Conservation (phyloP, 2,888 invertebrate genomes). For the Apocheima hispidaria region DNA sequence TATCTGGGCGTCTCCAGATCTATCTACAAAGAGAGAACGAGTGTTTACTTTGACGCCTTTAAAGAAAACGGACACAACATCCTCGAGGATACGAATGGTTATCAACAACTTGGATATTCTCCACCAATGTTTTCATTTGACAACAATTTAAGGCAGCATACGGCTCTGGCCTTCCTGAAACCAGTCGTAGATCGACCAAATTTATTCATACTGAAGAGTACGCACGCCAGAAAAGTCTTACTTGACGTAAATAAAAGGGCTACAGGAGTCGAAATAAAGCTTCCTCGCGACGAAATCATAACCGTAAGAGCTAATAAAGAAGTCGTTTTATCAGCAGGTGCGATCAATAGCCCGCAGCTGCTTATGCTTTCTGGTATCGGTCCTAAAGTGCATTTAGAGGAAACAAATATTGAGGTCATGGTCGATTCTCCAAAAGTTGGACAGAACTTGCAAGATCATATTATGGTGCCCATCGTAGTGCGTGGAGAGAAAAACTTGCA, state of each 20-base stretch:
- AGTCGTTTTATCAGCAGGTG: constrained; percentile 65
- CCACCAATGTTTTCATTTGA: constrained; percentile 51
- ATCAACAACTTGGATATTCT: constrained; percentile 56
- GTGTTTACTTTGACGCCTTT: constrained; percentile 65
- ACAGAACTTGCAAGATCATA: constrained; percentile 64
- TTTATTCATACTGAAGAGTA: constrained; percentile 57
- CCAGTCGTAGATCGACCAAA: constrained; percentile 54
- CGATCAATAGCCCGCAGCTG: constrained; percentile 64
- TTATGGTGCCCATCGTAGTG: constrained; percentile 53
- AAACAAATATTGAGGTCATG: constrained; percentile 53
- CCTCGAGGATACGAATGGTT: constrained; percentile 55
- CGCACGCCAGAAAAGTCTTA: constrained; percentile 57
- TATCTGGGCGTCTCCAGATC: constrained; percentile 60
- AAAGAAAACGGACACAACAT: constrained; percentile 56
- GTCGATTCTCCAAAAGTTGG: constrained; percentile 62
- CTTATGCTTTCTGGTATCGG: constrained; percentile 72
- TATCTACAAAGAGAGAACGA: constrained; percentile 60
- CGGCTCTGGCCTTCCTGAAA: constrained; percentile 54
- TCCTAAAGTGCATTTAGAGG: constrained; percentile 57
- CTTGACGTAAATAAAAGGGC: constrained; percentile 52
- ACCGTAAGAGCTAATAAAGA: constrained; percentile 56
- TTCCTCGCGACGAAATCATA: constrained; percentile 44
- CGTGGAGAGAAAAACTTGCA: constrained; percentile 46
- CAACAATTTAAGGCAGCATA: constrained; percentile 56
- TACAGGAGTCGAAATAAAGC: constrained; percentile 56